Conservation (phyloP, 1,140 invertebrate species). For the Magallana angulata region DNA sequence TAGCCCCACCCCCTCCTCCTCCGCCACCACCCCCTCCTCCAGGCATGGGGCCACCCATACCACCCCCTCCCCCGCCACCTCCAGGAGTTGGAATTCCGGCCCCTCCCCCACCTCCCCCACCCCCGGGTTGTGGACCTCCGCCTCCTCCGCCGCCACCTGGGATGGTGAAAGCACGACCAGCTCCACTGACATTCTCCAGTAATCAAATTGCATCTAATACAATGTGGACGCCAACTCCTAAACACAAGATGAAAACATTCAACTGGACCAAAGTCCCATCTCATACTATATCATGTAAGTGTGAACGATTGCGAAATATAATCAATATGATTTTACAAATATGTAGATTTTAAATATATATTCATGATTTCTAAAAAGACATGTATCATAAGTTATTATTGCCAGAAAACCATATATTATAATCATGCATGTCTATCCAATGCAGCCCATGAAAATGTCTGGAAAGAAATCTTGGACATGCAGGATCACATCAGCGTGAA, state of each 20-base stretch:
- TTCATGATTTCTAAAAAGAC: no score
- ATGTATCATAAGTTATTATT: no score
- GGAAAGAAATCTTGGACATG: slow-evolving; percentile 92
- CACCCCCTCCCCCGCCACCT: slow-evolving; percentile 67
- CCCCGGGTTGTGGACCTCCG: slow-evolving; percentile 57
- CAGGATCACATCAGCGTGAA: slow-evolving; percentile 85
- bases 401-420: no score
- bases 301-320: no score
- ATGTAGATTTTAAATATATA: no score
- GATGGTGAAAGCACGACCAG: slow-evolving; percentile 37
- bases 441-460: slow-evolving; percentile 90
- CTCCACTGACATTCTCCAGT: slow-evolving; percentile 47
- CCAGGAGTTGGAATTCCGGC: slow-evolving; percentile 49
- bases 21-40: slow-evolving; percentile 62
- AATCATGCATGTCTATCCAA: slow-evolving; percentile 69
- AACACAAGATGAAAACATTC: slow-evolving; percentile 77
- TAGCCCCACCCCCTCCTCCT: slow-evolving; percentile 35
- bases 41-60: slow-evolving; percentile 57
- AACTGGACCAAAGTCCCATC: slow-evolving; percentile 77
- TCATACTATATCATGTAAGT: slow-evolving; percentile 68
- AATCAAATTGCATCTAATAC: slow-evolving; percentile 38
- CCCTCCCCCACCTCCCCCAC: slow-evolving; percentile 63
- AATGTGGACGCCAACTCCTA: slow-evolving; percentile 72
- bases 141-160: slow-evolving; percentile 48
- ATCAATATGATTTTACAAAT: no score